Evolutionary conservation across 2,888 invertebrate genomes (phyloP).

Genomic region (Harmothoe impar): DNA sequence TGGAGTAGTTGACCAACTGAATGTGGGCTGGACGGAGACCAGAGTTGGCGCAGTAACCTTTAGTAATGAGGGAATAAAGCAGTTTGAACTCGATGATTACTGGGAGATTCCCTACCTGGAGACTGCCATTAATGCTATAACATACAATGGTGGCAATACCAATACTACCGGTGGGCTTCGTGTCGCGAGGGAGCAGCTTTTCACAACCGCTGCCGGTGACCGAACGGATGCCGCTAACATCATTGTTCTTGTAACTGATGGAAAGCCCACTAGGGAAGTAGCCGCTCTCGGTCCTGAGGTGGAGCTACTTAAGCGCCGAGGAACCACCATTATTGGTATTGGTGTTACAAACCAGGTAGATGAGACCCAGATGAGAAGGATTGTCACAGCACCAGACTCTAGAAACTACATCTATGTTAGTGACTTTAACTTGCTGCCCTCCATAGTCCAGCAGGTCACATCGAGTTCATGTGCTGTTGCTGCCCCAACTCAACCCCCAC

Average conservation of each 20-base stretch:
- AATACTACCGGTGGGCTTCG: slow-evolving; percentile 61
- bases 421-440: slow-evolving; percentile 32
- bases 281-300: background rate
- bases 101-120: background rate
- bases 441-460: background rate
- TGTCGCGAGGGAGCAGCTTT: background rate
- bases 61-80: slow-evolving; percentile 8
- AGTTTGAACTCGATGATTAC: slow-evolving; percentile 33
- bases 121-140: background rate
- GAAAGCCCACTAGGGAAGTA: slow-evolving; percentile 49
- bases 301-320: background rate
- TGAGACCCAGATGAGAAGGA: background rate
- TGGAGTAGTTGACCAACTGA: background rate
- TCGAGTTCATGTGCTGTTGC: background rate
- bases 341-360: slow-evolving; percentile 39
- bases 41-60: slow-evolving; percentile 36
- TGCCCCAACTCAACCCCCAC: background rate
- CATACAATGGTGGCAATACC: slow-evolving; percentile 58
- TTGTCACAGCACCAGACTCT: slow-evolving; percentile 28
- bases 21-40: background rate
- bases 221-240: slow-evolving; percentile 7
- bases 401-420: slow-evolving; percentile 40
- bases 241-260: slow-evolving; percentile 57
- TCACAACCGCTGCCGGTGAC: slow-evolving; percentile 10
- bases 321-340: slow-evolving; percentile 35